Evolutionary conservation across 2,113 vertebrate genomes (phyloP).

Genomic region (Erythrocercus mccallii): DNA sequence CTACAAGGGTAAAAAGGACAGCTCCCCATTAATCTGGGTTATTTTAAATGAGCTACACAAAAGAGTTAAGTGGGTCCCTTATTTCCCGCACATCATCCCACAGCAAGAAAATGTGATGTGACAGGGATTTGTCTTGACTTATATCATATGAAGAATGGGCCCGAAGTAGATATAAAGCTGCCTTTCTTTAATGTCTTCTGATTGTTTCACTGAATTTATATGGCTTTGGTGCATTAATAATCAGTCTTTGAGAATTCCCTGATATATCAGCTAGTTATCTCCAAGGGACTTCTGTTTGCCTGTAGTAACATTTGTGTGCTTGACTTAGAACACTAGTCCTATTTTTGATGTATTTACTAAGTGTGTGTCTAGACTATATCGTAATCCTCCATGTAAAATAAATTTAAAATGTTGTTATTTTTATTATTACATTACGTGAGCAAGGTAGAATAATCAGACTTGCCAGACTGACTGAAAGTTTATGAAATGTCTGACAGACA

Average conservation of each 20-base stretch:
- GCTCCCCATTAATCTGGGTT: constrained; percentile 21
- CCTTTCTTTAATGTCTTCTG: constrained; percentile 8
- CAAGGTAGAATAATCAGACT: not conserved
- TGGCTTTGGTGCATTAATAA: constrained; percentile 14
- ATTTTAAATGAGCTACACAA: constrained; percentile 18
- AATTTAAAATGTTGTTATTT: not conserved
- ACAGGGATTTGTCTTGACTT: not conserved
- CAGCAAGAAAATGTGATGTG: not conserved
- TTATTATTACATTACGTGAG: not conserved
- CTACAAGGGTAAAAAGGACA: constrained; percentile 11
- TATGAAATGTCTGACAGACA: not conserved
- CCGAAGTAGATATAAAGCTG: not conserved
- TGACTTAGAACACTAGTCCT: not conserved
- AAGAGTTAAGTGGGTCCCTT: not conserved
- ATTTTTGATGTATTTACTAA: not conserved
- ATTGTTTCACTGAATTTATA: constrained; percentile 31
- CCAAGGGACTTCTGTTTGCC: not conserved
- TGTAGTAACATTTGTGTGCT: not conserved
- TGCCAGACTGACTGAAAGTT: not conserved
- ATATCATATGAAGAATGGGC: not conserved
- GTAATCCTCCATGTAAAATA: not conserved
- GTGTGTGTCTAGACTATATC: not conserved
- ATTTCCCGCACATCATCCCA: not conserved
- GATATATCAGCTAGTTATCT: not conserved
- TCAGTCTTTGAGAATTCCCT: not conserved